phyloP scores from a whole-genome alignment of 2,797 vertebrate species.

The Cercopithecus mitis region DNA sequence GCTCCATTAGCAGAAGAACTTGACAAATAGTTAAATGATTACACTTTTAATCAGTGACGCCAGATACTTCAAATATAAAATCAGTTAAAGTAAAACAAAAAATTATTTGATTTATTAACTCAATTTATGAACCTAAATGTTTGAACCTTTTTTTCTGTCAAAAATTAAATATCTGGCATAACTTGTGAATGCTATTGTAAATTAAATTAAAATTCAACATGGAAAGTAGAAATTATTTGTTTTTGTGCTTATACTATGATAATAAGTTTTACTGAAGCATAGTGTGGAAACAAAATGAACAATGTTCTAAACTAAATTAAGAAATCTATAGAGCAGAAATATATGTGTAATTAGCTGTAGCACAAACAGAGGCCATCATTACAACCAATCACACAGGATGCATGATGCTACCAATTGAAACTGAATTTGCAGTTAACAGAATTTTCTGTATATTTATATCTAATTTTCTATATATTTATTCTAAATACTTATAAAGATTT shows the following conservation, averaged over 20 bases:
- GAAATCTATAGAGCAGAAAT: not conserved
- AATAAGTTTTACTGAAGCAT: not conserved
- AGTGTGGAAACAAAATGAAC: not conserved
- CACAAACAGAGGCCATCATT: not conserved
- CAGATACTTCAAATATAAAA: not conserved
- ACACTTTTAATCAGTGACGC: not conserved
- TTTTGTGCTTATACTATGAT: not conserved
- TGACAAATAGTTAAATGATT: not conserved
- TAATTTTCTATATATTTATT: not conserved
- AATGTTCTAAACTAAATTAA: not conserved
- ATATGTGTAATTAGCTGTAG: not conserved
- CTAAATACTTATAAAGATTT: not conserved
- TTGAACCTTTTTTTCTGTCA: not conserved
- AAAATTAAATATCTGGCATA: not conserved
- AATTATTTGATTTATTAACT: not conserved
- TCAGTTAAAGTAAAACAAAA: not conserved
- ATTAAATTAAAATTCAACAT: not conserved
- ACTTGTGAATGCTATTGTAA: not conserved
- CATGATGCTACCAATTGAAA: not conserved
- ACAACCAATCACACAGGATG: not conserved
- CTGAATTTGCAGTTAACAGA: not conserved
- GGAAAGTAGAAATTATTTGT: not conserved
- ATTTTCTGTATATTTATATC: not conserved
- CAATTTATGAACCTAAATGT: not conserved
- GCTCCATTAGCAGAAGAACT: not conserved